Evolutionary conservation across 2,888 invertebrate species (phyloP).

Genomic region (Torymus aiolomorphi): DNA sequence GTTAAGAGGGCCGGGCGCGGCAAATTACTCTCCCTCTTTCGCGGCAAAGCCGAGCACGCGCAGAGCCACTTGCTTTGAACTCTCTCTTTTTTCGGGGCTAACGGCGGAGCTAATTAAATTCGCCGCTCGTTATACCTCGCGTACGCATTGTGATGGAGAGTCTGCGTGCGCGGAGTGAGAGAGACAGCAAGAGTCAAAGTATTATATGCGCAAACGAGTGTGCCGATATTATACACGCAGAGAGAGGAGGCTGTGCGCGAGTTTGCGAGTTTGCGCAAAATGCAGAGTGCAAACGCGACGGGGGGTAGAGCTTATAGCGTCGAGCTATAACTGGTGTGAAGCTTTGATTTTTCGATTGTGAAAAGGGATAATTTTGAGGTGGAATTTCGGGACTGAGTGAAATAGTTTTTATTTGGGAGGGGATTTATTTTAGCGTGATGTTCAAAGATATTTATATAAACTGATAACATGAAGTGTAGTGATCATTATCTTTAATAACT

Average conservation of each 20-base stretch:
- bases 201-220: neutral
- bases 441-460: neutral
- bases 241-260: no score
- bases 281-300: no score
- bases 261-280: no score
- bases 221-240: no score
- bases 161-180: neutral
- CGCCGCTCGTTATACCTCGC: constrained; percentile 57
- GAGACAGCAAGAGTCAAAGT: constrained; percentile 10
- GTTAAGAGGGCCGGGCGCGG: neutral
- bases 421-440: neutral
- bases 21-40: constrained; percentile 22
- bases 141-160: constrained; percentile 26
- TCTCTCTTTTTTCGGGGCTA: constrained; percentile 64
- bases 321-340: no score
- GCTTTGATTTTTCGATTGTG: no score
- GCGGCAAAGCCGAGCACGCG: neutral
- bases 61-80: constrained; percentile 71
- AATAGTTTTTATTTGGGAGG: neutral
- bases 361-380: neutral
- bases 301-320: no score
- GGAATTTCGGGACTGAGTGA: no score
- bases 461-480: no score
- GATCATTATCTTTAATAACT: no score
- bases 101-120: constrained; percentile 70